phyloP scores from a whole-genome alignment of 1,140 invertebrate species.

The Drosophila suzukii region DNA sequence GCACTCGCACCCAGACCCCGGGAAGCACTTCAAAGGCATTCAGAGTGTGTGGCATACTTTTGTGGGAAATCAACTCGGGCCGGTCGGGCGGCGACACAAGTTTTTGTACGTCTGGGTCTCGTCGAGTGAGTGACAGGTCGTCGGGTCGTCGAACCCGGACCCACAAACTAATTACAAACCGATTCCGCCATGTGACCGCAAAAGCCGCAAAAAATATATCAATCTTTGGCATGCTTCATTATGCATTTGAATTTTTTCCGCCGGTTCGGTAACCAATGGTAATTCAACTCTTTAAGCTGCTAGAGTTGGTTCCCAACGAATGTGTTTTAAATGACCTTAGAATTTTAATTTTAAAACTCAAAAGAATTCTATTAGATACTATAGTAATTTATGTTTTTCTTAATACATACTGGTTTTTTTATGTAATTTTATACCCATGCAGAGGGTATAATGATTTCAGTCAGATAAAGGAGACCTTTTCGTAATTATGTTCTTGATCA shows the following conservation, averaged over 20 bases:
- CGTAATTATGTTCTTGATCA: too few species aligned
- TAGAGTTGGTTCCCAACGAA: background rate
- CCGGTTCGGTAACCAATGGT: background rate
- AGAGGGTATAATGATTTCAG: too few species aligned
- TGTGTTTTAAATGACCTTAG: too few species aligned
- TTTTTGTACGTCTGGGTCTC: slow-evolving; percentile 46
- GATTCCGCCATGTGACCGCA: slow-evolving; percentile 42
- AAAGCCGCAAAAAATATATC: slow-evolving; percentile 53
- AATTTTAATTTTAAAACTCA: too few species aligned
- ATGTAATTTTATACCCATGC: too few species aligned
- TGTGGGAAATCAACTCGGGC: slow-evolving; percentile 46
- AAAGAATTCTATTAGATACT: too few species aligned
- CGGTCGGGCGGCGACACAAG: slow-evolving; percentile 52
- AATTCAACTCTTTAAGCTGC: background rate
- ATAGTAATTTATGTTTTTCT: too few species aligned
- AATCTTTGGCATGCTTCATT: slow-evolving; percentile 21
- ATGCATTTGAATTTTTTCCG: background rate
- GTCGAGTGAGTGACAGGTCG: slow-evolving; percentile 55
- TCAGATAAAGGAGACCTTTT: too few species aligned
- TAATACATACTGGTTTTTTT: too few species aligned
- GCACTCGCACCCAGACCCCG: slow-evolving; percentile 14
- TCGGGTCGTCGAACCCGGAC: slow-evolving; percentile 51
- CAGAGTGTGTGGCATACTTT: slow-evolving; percentile 70
- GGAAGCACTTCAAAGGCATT: slow-evolving; percentile 73
- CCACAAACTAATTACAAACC: slow-evolving; percentile 63